Percentiles rank a stretch among this genome's conserved stretches.
Evolutionary conservation across 2,888 invertebrate genomes (phyloP).

Genomic region (Epinotia nisella): DNA sequence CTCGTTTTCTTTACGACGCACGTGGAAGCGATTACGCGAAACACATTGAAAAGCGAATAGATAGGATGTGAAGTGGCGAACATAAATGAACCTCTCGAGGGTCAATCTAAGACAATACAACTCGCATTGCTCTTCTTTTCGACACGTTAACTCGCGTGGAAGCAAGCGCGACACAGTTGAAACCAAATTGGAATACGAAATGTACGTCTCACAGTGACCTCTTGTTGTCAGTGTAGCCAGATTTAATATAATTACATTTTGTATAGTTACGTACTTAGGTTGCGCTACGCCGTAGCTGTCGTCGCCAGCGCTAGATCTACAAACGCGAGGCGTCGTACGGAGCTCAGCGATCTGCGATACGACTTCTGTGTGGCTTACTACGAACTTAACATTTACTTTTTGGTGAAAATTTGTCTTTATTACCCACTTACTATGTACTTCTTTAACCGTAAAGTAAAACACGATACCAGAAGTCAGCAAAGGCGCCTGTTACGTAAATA

Average conservation of each 20-base stretch:
- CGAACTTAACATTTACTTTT: constrained; percentile 37
- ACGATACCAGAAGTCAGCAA: constrained; percentile 76
- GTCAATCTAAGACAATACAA: too few species aligned
- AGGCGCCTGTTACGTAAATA: constrained; percentile 81
- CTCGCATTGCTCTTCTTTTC: too few species aligned
- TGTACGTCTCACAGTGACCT: not conserved
- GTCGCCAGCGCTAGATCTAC: constrained; percentile 1
- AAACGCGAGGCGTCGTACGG: constrained; percentile 5
- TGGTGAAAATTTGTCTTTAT: constrained; percentile 64
- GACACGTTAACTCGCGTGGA: too few species aligned
- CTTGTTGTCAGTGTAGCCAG: not conserved
- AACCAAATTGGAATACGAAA: not conserved
- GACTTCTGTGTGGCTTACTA: constrained; percentile 9
- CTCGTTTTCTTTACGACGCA: too few species aligned
- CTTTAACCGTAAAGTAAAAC: constrained; percentile 56
- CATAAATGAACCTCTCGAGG: too few species aligned
- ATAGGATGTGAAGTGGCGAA: too few species aligned
- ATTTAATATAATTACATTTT: constrained; percentile 7
- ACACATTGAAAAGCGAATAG: too few species aligned
- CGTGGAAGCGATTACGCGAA: too few species aligned
- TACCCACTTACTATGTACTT: constrained; percentile 59
- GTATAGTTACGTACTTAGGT: not conserved
- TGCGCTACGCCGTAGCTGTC: constrained; percentile 19
- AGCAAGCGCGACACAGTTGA: not conserved
- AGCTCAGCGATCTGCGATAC: constrained; percentile 9